Evolutionary conservation across 2,113 vertebrate species (phyloP).

Genomic region (Cebus imitator): DNA sequence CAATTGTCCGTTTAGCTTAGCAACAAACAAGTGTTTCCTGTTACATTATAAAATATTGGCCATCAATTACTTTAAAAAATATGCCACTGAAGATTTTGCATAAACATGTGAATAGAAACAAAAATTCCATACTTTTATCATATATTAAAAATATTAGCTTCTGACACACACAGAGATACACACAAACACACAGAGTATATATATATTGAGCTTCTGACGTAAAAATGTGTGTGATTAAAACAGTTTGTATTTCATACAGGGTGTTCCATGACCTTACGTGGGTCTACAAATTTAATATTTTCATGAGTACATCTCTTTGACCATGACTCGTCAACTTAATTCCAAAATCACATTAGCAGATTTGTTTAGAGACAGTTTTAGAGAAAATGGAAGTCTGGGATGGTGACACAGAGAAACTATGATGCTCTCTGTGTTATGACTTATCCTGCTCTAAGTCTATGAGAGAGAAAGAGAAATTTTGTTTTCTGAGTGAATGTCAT

Average conservation of each 20-base stretch:
- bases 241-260: neutral
- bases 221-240: neutral
- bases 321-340: neutral
- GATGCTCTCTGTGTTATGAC: too few relatives aligned
- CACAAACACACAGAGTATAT: neutral
- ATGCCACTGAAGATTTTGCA: slow-evolving; percentile 24
- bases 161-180: neutral
- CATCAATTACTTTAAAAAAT: slow-evolving; percentile 60
- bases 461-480: neutral
- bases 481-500: neutral
- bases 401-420: neutral
- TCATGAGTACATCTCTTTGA: neutral
- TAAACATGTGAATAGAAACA: slow-evolving; percentile 18
- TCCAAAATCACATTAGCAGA: neutral
- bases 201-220: neutral
- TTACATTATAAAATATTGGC: slow-evolving; percentile 30
- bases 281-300: neutral
- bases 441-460: neutral
- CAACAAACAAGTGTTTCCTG: slow-evolving; percentile 38
- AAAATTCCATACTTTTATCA: neutral
- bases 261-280: neutral
- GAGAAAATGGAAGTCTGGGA: neutral
- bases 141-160: neutral
- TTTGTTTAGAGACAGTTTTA: neutral
- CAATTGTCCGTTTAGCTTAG: slow-evolving; percentile 71